These are phyloP conservation scores for Hippocampus guttulatus DNA, from an alignment of 2,113 vertebrate genomes.

Conservation along the genomic window DNA sequence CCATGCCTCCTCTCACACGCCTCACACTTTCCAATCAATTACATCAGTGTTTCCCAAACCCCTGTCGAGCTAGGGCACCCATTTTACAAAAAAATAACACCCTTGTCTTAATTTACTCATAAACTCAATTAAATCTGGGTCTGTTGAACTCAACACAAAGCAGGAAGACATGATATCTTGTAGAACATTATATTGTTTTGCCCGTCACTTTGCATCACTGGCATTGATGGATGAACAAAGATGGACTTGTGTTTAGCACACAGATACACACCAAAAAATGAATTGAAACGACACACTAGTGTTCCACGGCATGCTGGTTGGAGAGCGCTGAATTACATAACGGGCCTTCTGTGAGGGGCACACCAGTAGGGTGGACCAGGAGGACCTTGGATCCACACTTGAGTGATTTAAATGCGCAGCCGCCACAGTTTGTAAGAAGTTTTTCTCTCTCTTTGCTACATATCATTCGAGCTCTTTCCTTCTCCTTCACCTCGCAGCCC, in stretches of 20 bases:
- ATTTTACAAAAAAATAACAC: not conserved
- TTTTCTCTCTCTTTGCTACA: constrained; percentile 31
- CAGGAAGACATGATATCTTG: no score
- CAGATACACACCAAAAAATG: not conserved
- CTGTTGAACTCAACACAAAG: no score
- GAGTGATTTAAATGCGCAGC: constrained; percentile 17
- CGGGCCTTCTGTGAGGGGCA: constrained; percentile 32
- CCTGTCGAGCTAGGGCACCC: not conserved
- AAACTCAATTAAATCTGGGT: not conserved
- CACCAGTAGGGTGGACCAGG: constrained; percentile 38
- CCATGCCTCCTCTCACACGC: constrained; percentile 11
- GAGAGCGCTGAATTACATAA: constrained; percentile 41
- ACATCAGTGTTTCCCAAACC: not conserved
- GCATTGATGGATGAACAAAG: not conserved
- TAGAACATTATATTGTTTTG: no score
- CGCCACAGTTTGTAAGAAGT: constrained; percentile 39
- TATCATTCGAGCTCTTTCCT: constrained; percentile 34
- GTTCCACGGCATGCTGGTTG: not conserved
- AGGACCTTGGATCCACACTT: constrained; percentile 26
- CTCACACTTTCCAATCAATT: constrained; percentile 62
- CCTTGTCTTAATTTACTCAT: not conserved
- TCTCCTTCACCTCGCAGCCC: constrained; percentile 42
- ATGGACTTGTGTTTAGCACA: no score
- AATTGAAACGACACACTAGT: not conserved
- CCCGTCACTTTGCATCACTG: no score